Evolutionary conservation across 2,888 invertebrate genomes (phyloP), one percentile per base, ranked within the genome.

Genomic region (Nymphalis c-album): DNA sequence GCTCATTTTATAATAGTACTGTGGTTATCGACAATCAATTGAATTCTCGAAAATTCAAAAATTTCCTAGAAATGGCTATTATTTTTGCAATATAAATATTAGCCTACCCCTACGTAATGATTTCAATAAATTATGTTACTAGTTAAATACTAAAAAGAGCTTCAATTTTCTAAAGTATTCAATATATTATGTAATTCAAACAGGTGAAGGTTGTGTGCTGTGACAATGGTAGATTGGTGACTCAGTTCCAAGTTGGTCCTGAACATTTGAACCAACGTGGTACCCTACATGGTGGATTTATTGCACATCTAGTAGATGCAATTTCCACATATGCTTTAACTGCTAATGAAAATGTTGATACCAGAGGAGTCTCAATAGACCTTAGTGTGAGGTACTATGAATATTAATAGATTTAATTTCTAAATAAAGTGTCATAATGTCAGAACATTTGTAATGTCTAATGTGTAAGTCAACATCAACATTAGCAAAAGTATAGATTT

Each of bases 251-350:
- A 75, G 95, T 98, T 0, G 93, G 90, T 0, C 90, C 95, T 5
- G 95, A 96, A 73, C 96, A 97, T 80, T 87, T 95, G 2, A 98
- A 98, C 85, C 86, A 92, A 17, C 83, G 92, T 46, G 97, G 97
- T 0, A 94, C 94, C 0, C 84, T 98, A 6, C 98, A 98, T 81
- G 98, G 98, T 2, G 98, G 97, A 7, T 94, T 97, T 77, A 96
- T 96, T 5, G 95, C 96, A 4, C 96, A 96, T 0, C 83, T 98
- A 13, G 94, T 97, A 0, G 93, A 93, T 76, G 89, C 90, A 2
- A 84, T 98, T 26, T 97, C 98, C 0, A 96, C 96, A 0, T 95
- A 95, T 80, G 98, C 97, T 0, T 84, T 98, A 1, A 93, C 96
- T 81, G 94, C 96, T 0, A 93, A 94, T 76, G 93, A 92, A n/a